Percentiles rank a stretch among this genome's conserved stretches.
phyloP scores from a whole-genome alignment of 2,888 invertebrate genomes.

The Drosophila paranaensis region DNA sequence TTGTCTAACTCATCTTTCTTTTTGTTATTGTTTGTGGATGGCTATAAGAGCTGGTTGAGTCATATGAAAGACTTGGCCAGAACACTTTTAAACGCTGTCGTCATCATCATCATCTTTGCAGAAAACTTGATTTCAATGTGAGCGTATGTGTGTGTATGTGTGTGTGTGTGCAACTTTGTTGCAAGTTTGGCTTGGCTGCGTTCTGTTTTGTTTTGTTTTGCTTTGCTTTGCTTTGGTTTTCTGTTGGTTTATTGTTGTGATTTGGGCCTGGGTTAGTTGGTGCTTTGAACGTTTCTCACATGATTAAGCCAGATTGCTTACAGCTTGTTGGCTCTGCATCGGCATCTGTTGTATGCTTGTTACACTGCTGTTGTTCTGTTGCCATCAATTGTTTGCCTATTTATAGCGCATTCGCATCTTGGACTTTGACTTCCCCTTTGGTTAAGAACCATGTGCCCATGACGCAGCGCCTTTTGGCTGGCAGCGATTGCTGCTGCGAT shows the following conservation, averaged over 20 bases:
- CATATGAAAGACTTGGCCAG: constrained; percentile 59
- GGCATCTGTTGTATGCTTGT: constrained; percentile 6
- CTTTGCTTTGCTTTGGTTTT: constrained; percentile 22
- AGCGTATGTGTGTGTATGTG: constrained; percentile 16
- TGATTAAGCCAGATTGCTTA: constrained; percentile 80
- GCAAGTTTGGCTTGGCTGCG: constrained; percentile 34
- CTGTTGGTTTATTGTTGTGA: constrained; percentile 33
- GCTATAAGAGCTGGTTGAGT: constrained; percentile 59
- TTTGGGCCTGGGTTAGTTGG: constrained; percentile 45
- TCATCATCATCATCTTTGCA: constrained; percentile 36
- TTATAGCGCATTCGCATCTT: constrained; percentile 62
- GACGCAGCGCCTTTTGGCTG: constrained; percentile 62
- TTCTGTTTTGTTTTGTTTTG: constrained; percentile 29
- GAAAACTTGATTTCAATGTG: constrained; percentile 45
- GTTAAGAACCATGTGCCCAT: constrained; percentile 52
- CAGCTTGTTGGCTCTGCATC: constrained; percentile 48
- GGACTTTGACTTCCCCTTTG: constrained; percentile 64
- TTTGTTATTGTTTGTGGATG: constrained; percentile 44
- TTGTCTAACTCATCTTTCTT: constrained; percentile 19
- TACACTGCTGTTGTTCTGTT: constrained; percentile 14
- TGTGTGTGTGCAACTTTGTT: constrained; percentile 44
- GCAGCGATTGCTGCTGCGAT: constrained; percentile 51
- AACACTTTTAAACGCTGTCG: constrained; percentile 51
- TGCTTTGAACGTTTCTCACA: constrained; percentile 73
- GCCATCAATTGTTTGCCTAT: constrained; percentile 65